These are phyloP conservation scores for Nerophis lumbriciformis DNA, from an alignment of 2,113 vertebrate genomes.

Conservation along the genomic window DNA sequence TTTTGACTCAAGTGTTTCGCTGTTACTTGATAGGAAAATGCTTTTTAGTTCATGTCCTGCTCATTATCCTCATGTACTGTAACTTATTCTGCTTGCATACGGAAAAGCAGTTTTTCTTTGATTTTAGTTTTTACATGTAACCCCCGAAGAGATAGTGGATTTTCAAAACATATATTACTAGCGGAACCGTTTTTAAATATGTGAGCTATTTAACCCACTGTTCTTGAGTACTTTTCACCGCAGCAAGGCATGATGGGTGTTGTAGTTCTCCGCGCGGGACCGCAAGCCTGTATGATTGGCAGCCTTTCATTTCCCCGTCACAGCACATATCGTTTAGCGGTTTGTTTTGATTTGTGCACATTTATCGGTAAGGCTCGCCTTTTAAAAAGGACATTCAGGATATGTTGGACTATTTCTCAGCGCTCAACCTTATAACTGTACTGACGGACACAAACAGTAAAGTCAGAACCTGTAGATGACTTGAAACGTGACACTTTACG, in stretches of 20 bases:
- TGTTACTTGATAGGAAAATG: slow-evolving; percentile 51
- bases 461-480: slow-evolving; percentile 31
- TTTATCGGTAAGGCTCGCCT: slow-evolving; percentile 44
- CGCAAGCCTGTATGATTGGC: slow-evolving; percentile 61
- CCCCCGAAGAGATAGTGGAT: not conserved
- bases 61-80: slow-evolving; percentile 16
- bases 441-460: slow-evolving; percentile 15
- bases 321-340: slow-evolving; percentile 36
- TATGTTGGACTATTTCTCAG: slow-evolving; percentile 29
- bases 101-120: not conserved
- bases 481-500: slow-evolving; percentile 33
- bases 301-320: slow-evolving; percentile 35
- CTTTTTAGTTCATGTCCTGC: slow-evolving; percentile 24
- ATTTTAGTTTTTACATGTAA: too few relatives aligned
- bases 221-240: slow-evolving; percentile 22
- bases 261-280: slow-evolving; percentile 42
- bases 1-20: slow-evolving; percentile 43
- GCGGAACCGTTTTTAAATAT: slow-evolving; percentile 14
- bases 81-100: slow-evolving; percentile 17
- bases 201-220: slow-evolving; percentile 10
- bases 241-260: slow-evolving; percentile 63
- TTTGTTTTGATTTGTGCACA: slow-evolving; percentile 30
- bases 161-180: not conserved
- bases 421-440: slow-evolving; percentile 42
- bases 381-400: slow-evolving; percentile 49